These are phyloP conservation scores for Uropetala carovei DNA, from an alignment of 2,888 invertebrate genomes.

Conservation along the genomic window DNA sequence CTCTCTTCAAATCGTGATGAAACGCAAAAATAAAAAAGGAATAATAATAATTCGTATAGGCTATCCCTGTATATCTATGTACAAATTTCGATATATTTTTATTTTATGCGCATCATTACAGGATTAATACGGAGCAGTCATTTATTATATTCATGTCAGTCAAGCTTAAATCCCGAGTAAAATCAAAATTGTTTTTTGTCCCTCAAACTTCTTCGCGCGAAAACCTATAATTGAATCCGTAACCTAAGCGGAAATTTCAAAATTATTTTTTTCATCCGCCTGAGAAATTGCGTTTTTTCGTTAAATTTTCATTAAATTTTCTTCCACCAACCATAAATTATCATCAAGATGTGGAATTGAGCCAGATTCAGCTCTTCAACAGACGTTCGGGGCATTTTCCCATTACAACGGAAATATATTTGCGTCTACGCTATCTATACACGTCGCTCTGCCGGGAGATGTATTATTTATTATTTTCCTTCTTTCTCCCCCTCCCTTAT, in stretches of 20 bases:
- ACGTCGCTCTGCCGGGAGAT: background rate
- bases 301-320: background rate
- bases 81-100: too few species aligned
- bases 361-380: background rate
- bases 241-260: background rate
- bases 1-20: too few species aligned
- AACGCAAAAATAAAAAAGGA: too few species aligned
- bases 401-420: slow-evolving; percentile 28
- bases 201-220: background rate
- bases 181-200: background rate
- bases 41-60: too few species aligned
- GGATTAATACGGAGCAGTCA: background rate
- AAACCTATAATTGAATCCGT: slow-evolving; percentile 26
- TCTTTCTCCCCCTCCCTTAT: background rate
- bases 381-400: slow-evolving; percentile 23
- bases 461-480: slow-evolving; percentile 7
- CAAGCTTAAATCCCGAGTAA: background rate
- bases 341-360: slow-evolving; percentile 1
- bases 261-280: background rate
- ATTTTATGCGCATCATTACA: too few species aligned
- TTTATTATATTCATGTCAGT: background rate
- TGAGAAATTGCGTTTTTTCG: background rate
- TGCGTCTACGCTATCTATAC: background rate
- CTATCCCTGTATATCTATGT: too few species aligned
- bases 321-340: background rate